A percentile compares a stretch with the other conserved stretches of the same genome.
phyloP scores from a whole-genome alignment of 1,140 invertebrate genomes.

The Rhysida immarginata region DNA sequence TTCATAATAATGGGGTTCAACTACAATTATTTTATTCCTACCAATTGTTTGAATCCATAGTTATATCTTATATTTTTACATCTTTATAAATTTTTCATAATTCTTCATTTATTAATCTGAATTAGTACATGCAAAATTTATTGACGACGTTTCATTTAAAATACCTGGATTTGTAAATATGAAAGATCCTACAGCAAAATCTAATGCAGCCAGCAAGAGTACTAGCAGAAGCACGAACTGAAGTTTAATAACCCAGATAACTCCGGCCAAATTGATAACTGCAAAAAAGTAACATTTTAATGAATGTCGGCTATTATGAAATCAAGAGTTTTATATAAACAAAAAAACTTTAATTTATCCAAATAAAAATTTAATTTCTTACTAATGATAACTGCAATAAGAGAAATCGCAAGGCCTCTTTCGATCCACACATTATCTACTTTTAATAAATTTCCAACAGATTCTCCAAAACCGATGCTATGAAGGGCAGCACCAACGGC shows the following conservation, averaged over 20 bases:
- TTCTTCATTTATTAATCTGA: no score
- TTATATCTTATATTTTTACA: no score
- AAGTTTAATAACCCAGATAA: constrained; percentile 83
- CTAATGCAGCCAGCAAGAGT: constrained; percentile 64
- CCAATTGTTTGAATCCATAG: no score
- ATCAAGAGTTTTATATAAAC: not conserved
- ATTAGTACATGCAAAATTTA: no score
- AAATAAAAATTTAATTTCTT: constrained; percentile 2
- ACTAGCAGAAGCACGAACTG: constrained; percentile 71
- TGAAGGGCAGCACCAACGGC: constrained; percentile 89
- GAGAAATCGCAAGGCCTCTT: constrained; percentile 59
- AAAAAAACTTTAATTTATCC: not conserved
- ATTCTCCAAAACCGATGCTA: constrained; percentile 89
- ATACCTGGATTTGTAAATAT: constrained; percentile 33
- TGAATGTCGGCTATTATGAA: no score
- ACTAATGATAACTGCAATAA: constrained; percentile 58
- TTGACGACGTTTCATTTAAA: not conserved
- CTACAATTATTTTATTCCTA: no score
- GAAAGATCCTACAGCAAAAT: constrained; percentile 79
- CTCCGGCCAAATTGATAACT: constrained; percentile 76
- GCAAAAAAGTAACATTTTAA: no score
- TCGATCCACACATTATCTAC: constrained; percentile 45
- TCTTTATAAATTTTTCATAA: not conserved
- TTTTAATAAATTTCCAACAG: constrained; percentile 69
- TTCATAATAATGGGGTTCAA: no score